Base-by-base conservation (phyloP, 2,888 invertebrate species). In the Stictocephala bisonia region DNA sequence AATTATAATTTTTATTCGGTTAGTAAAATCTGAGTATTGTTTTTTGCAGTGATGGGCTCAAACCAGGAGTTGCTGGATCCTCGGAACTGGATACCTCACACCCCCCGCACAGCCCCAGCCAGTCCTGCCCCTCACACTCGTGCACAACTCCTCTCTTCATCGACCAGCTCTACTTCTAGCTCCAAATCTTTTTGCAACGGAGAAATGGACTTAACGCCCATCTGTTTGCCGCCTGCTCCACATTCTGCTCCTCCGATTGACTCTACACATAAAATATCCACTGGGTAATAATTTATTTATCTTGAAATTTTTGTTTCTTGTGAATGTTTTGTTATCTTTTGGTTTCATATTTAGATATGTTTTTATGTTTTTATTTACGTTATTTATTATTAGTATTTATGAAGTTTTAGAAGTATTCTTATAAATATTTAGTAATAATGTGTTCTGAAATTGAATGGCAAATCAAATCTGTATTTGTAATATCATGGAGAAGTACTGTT, bases 11-110 rank as follows among this genome's bases (percentile, higher is more conserved):
- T n/a, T n/a, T n/a, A n/a, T n/a, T n/a, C n/a, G n/a, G n/a, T n/a
- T n/a, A n/a, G n/a, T n/a, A n/a, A n/a, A n/a, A n/a, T n/a, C n/a
- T n/a, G n/a, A n/a, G n/a, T n/a, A n/a, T n/a, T n/a, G n/a, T n/a
- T n/a, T n/a, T n/a, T n/a, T n/a, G n/a, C n/a, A 91, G 91, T 91
- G 72, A 90, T 68, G 31, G 70, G 69, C 13, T 64, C 90, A 83
- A 88, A 89, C 2, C 90, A 90, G 82, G 90, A 91, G 0, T 84
- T 92, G 7, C 83, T 92, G 81, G 91, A 91, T 79, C 79, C 78
- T 18, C 75, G 75, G 83, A 84, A 83, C 86, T 26, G 85, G 87
- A 29, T 86, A 84, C 0, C 86, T 85, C 9, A 22, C n/a, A n/a
- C 15, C 4, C 64, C 64, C 15, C 64, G 64, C n/a, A 20, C 26